Conservation (phyloP, 2,888 invertebrate species). For the Syrphus vitripennis region DNA sequence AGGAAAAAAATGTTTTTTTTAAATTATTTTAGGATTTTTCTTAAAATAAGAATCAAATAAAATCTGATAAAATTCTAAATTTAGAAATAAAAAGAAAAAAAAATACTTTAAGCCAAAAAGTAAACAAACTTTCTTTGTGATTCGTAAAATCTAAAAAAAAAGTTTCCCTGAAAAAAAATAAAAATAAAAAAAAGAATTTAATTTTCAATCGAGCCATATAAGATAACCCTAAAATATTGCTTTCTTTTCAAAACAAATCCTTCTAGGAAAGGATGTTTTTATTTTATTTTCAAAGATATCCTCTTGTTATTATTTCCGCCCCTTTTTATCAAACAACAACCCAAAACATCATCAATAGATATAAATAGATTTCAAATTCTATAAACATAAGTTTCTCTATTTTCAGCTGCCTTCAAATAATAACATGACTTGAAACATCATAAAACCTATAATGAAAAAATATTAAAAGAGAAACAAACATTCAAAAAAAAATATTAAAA, state of each 20-base stretch:
- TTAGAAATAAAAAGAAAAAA: no score
- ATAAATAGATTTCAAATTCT: no score
- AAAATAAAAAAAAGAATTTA: no score
- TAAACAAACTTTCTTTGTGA: not conserved
- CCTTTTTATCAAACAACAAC: not conserved
- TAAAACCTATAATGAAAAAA: not conserved
- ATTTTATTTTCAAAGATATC: not conserved
- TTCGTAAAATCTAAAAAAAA: not conserved
- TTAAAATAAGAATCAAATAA: no score
- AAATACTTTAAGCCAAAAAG: not conserved
- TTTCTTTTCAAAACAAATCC: not conserved
- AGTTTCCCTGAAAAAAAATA: no score
- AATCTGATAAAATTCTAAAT: no score
- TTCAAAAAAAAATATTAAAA: not conserved
- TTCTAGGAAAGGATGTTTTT: not conserved
- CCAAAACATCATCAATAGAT: not conserved
- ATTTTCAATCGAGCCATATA: slow-evolving; percentile 3
- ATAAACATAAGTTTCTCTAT: no score
- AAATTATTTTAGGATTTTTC: no score
- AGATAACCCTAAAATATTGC: not conserved
- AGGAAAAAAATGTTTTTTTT: no score
- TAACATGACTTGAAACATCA: not conserved
- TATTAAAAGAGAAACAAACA: not conserved
- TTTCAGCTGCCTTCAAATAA: not conserved
- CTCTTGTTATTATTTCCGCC: not conserved